Percentiles rank a stretch among this genome's conserved stretches.
These are phyloP conservation scores for Hyphantria cunea DNA, from an alignment of 1,140 invertebrate genomes.

Conservation along the genomic window DNA sequence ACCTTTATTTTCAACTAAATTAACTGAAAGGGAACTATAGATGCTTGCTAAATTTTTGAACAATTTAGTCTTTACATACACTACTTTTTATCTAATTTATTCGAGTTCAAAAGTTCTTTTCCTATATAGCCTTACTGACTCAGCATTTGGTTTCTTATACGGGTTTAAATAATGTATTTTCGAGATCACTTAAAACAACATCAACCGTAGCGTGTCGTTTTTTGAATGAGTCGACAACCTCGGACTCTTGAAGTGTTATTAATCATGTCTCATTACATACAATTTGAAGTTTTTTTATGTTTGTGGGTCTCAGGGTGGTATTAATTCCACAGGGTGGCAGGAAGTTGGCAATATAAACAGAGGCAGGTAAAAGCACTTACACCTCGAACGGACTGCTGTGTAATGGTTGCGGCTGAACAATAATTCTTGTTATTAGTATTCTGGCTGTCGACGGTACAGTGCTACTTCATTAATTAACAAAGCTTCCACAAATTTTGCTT, in stretches of 20 bases:
- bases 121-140: constrained; percentile 28
- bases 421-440: constrained; percentile 51
- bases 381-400: constrained; percentile 1
- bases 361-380: constrained; percentile 5
- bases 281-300: constrained; percentile 1
- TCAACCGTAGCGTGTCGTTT: constrained; percentile 3
- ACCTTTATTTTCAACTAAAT: constrained; percentile 55
- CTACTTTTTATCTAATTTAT: constrained; percentile 35
- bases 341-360: neutral
- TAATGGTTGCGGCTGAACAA: constrained; percentile 18
- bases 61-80: constrained; percentile 39
- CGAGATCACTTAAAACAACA: constrained; percentile 18
- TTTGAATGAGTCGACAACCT: constrained; percentile 12
- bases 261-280: constrained; percentile 3
- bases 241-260: neutral
- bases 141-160: constrained; percentile 18
- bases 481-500: constrained; percentile 42
- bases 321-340: neutral
- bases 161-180: constrained; percentile 24
- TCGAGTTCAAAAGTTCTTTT: constrained; percentile 3
- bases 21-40: constrained; percentile 47
- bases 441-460: constrained; percentile 33
- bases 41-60: constrained; percentile 45
- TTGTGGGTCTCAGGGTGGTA: neutral
- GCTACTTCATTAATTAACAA: constrained; percentile 57